Evolutionary conservation across 2,113 vertebrate species (phyloP).

Genomic region (Rana temporaria): DNA sequence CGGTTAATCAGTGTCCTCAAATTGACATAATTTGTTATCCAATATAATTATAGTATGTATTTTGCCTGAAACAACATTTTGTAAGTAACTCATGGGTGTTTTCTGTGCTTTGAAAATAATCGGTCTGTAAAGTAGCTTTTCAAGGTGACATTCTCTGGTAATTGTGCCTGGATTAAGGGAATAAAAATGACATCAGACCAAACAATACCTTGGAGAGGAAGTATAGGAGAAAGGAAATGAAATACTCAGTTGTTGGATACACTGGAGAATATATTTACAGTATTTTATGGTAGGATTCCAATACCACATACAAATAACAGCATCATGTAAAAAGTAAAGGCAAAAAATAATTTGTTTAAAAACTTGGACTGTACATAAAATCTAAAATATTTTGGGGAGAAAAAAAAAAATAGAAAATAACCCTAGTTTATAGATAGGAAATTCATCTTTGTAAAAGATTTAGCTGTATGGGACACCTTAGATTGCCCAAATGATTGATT

Average conservation of each 20-base stretch:
- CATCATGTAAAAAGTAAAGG: not conserved
- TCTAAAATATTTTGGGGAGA: not conserved
- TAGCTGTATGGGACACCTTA: no score
- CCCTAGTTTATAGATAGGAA: no score
- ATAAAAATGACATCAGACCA: constrained; percentile 22
- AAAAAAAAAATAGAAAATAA: not conserved
- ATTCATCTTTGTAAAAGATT: no score
- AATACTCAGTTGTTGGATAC: not conserved
- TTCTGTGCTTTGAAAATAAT: constrained; percentile 3
- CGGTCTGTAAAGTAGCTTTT: constrained; percentile 24
- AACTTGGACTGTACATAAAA: not conserved
- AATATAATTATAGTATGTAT: constrained; percentile 12
- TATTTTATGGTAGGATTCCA: not conserved
- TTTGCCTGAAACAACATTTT: not conserved
- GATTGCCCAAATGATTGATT: no score
- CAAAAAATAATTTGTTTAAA: not conserved
- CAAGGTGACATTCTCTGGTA: constrained; percentile 46
- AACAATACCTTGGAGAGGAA: constrained; percentile 33
- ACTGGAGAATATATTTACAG: constrained; percentile 13
- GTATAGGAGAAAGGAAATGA: constrained; percentile 10
- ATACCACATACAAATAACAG: constrained; percentile 11
- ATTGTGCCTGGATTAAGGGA: constrained; percentile 39
- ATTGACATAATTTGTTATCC: not conserved
- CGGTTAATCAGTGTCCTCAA: no score
- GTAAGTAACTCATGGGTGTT: not conserved